Percentiles rank a stretch among this genome's conserved stretches.
phyloP scores from a whole-genome alignment of 2,797 vertebrate genomes.

The Paratrypauchen microcephalus region DNA sequence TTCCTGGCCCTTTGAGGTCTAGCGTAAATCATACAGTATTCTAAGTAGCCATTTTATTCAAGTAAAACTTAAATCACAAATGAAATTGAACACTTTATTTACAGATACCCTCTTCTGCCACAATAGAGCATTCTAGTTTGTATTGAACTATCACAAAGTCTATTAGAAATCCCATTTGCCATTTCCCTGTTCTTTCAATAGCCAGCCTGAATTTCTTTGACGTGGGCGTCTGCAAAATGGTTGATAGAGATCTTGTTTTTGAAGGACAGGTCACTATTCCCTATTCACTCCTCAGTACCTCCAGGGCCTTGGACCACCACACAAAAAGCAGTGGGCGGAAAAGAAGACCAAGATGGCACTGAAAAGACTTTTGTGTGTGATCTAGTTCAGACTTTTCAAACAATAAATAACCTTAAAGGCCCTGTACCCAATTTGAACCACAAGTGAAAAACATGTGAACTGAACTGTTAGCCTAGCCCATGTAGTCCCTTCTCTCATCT shows the following conservation, averaged over 20 bases:
- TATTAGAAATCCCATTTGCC: not conserved
- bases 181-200: not conserved
- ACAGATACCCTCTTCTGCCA: not conserved
- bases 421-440: not conserved
- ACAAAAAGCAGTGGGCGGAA: slow-evolving; percentile 35
- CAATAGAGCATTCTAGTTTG: not conserved
- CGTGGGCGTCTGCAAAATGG: slow-evolving; percentile 16
- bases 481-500: not conserved
- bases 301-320: slow-evolving; percentile 48
- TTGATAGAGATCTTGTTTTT: slow-evolving; percentile 17
- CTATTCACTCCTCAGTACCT: slow-evolving; percentile 22
- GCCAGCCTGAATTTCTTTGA: not conserved
- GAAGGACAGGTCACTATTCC: slow-evolving; percentile 33
- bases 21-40: not conserved
- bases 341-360: slow-evolving; percentile 22
- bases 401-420: slow-evolving; percentile 7
- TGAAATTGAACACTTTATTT: not conserved
- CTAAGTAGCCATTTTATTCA: not conserved
- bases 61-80: not conserved
- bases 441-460: not conserved
- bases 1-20: not conserved
- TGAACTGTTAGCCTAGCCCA: not conserved
- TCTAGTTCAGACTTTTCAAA: slow-evolving; percentile 25
- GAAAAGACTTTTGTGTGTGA: slow-evolving; percentile 17
- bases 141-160: not conserved